Base-by-base conservation (phyloP, 2,888 invertebrate genomes). In the Acleris holmiana region DNA sequence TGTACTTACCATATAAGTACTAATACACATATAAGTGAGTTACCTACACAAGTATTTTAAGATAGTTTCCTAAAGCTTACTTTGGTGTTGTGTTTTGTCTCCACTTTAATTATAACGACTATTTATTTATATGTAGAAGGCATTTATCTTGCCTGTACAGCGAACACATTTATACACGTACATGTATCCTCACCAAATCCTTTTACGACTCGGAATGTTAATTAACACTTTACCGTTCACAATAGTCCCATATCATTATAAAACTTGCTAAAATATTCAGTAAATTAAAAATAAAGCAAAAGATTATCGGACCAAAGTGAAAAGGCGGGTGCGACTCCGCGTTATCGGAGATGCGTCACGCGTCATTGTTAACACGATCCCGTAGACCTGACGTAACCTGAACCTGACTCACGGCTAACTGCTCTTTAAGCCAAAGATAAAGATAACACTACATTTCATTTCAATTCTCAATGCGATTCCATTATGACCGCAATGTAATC, bases 391-490 rank as follows among this genome's bases (percentile, higher is more conserved):
- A 15, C 44, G 44, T 44, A n/a, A 15, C 44, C 15, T 25, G 25
- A 7, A 15, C 47, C 57, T 62, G 51, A 70, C 29, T 60, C 63
- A 58, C 48, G 40, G 25, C 40, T 47, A 19, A 44, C 18, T 23
- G 25, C 50, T 49, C 50, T 53, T 62, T 44, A 59, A 44, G 21
- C 54, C 19, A 41, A 19, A 59, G 54, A 55, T 41, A 41, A n/a
- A 59, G 54, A 55, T 60, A 65, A 65, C 55, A 64, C 18, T 58
- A 64, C 64, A 67, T 55, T 67, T 54, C 57, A 65, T 69, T 62
- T 53, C 29, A 59, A n/a, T 65, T 68, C 44, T 65, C 64, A 57
- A 62, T 66, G 41, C 19, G 41, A 61, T 53, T 44, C 55, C 55
- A 68, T 62, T 59, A 58, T 67, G 41, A 58, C n/a, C 6, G 54